phyloP scores from a whole-genome alignment of 2,113 vertebrate genomes.

The Pantherophis guttatus region DNA sequence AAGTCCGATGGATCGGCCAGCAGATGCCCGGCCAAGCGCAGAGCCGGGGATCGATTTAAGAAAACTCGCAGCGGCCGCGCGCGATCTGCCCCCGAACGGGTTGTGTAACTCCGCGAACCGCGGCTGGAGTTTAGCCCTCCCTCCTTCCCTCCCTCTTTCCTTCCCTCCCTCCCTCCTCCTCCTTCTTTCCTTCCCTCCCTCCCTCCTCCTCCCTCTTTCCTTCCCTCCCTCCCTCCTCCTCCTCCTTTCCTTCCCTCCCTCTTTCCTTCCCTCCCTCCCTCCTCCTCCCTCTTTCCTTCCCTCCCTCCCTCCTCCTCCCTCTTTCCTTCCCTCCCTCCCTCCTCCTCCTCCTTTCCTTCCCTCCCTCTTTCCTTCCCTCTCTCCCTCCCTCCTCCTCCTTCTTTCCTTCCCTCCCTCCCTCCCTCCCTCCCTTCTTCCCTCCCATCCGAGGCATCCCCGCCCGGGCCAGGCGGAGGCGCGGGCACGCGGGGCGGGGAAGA shows the following conservation, averaged over 20 bases:
- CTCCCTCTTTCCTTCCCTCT: too few relatives aligned
- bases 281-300: too few relatives aligned
- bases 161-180: neutral
- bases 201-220: conserved; percentile 43
- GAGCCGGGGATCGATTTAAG: conserved; percentile 42
- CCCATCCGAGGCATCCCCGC: neutral
- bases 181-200: neutral
- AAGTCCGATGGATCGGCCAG: too few relatives aligned
- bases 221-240: conserved; percentile 2
- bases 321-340: too few relatives aligned
- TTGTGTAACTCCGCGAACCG: conserved; percentile 60
- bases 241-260: neutral
- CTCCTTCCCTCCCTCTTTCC: conserved; percentile 34
- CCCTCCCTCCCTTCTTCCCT: neutral
- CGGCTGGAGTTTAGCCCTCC: conserved; percentile 38
- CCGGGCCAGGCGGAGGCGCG: neutral
- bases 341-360: too few relatives aligned
- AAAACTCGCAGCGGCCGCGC: conserved; percentile 41
- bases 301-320: too few relatives aligned
- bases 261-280: too few relatives aligned
- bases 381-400: too few relatives aligned
- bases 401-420: conserved; percentile 46
- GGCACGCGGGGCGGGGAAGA: neutral
- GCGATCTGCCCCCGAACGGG: conserved; percentile 24
- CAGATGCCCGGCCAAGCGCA: neutral